A percentile compares a stretch with the other conserved stretches of the same genome.
Evolutionary conservation across 2,797 vertebrate species (phyloP).

Genomic region (Galaxias olidus): DNA sequence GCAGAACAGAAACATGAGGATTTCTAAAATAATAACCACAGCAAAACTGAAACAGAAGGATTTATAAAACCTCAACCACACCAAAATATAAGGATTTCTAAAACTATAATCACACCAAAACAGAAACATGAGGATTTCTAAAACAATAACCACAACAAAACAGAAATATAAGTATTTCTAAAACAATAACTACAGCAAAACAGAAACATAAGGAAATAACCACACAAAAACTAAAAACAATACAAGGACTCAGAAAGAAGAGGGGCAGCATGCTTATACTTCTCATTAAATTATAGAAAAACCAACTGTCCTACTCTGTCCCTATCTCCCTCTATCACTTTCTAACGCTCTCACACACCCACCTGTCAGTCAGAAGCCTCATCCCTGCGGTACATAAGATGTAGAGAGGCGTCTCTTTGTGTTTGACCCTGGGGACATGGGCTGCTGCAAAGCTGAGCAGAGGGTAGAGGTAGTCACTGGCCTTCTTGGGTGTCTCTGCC

Average conservation of each 20-base stretch:
- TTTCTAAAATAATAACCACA: neutral
- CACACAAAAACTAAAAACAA: too few relatives aligned
- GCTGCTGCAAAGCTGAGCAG: conserved; percentile 89
- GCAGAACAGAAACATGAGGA: neutral
- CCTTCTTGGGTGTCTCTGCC: conserved; percentile 82
- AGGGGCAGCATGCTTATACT: too few relatives aligned
- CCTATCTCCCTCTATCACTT: too few relatives aligned
- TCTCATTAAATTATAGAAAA: too few relatives aligned
- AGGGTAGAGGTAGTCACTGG: conserved; percentile 91
- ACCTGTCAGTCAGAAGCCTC: conserved; percentile 91
- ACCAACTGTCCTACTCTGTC: too few relatives aligned
- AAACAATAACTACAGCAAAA: too few relatives aligned
- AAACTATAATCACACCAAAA: too few relatives aligned
- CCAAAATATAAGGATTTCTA: neutral
- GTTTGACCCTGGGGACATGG: conserved; percentile 88
- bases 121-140: neutral
- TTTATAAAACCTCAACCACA: neutral
- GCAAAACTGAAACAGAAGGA: neutral
- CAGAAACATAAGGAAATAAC: neutral
- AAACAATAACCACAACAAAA: too few relatives aligned
- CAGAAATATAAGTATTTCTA: neutral
- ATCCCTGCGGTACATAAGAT: conserved; percentile 96
- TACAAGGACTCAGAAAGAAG: too few relatives aligned
- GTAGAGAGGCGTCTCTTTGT: conserved; percentile 95
- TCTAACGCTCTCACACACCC: conserved; percentile 1